Base-by-base conservation (phyloP, 2,888 invertebrate species). In the Lagria hirta region DNA sequence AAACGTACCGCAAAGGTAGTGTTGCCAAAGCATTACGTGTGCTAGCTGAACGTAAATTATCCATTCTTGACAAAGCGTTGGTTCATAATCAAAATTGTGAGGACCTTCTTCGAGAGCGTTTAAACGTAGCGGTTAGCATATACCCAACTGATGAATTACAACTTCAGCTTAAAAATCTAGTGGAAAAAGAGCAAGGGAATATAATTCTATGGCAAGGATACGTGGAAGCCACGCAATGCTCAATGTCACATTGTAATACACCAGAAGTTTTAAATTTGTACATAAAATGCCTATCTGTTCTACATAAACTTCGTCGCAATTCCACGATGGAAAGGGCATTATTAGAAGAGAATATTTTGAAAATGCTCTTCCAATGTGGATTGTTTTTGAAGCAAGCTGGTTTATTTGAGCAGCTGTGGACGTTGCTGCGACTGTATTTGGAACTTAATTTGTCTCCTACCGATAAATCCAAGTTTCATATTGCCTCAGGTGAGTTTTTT, bases 341-440 rank as follows among this genome's bases (percentile, higher is more conserved):
- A 40, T 51, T 70, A 7, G 73, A 73, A 49, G 70, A 71, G 43
- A 68, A 61, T 40, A 72, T 73, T 48, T 54, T 73, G 29, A 61
- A 65, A 20, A 71, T 78, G 66, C 57, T 78, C 30, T 75, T 76
- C 50, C 78, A 73, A 63, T 78, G 75, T 61, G 78, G 71, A 49
- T 59, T 79, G 2, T 84, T 84, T 61, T 63, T 85, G 11, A 77
- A 82, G 34, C 87, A 88, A 60, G 80, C 83, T 4, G 87, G 87
- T 1, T 75, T 86, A 43, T 83, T 82, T 76, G 88, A 88, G 71
- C 81, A 81, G 59, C 79, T 89, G 59, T 84, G 85, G 78, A 81
- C 83, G 49, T 72, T 86, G 20, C 67, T 88, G 28, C 80, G 83
- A 62, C 71, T 87, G 62, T 82, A 82, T 58, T 71, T 84, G 16